Evolutionary conservation across 2,888 invertebrate species (phyloP).

Genomic region (Eucriotettix oculatus): DNA sequence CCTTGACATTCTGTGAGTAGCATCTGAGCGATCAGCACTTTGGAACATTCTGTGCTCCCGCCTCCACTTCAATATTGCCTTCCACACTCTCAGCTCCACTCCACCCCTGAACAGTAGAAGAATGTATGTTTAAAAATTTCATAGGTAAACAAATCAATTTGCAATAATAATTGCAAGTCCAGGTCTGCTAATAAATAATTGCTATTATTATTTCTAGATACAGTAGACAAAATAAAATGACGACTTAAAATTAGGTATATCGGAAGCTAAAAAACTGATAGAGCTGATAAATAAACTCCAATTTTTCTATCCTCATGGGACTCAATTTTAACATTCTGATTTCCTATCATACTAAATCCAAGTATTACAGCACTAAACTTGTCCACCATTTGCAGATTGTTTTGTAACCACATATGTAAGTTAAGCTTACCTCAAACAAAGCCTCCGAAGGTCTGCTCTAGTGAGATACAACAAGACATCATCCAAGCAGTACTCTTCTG

Average conservation of each 20-base stretch:
- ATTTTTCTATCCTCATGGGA: background rate
- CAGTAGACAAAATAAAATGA: too few relatives aligned
- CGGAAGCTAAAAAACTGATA: too few relatives aligned
- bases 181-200: too few relatives aligned
- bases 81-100: conserved; percentile 71
- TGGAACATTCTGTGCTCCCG: conserved; percentile 5
- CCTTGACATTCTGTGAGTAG: background rate
- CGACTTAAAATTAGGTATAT: too few relatives aligned
- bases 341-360: too few relatives aligned
- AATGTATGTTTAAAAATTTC: background rate
- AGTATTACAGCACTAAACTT: background rate
- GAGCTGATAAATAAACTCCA: background rate
- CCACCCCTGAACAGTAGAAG: conserved; percentile 46
- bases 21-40: background rate
- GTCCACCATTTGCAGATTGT: too few relatives aligned
- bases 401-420: background rate
- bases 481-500: conserved; percentile 60
- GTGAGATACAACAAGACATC: conserved; percentile 66
- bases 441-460: conserved; percentile 62
- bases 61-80: conserved; percentile 51
- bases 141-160: background rate
- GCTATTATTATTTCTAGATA: too few relatives aligned
- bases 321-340: background rate
- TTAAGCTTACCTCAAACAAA: conserved; percentile 52
- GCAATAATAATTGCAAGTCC: too few relatives aligned